Evolutionary conservation across 1,140 invertebrate genomes (phyloP), one percentile per base, ranked within the genome.

Genomic region (Drosophila willistoni): DNA sequence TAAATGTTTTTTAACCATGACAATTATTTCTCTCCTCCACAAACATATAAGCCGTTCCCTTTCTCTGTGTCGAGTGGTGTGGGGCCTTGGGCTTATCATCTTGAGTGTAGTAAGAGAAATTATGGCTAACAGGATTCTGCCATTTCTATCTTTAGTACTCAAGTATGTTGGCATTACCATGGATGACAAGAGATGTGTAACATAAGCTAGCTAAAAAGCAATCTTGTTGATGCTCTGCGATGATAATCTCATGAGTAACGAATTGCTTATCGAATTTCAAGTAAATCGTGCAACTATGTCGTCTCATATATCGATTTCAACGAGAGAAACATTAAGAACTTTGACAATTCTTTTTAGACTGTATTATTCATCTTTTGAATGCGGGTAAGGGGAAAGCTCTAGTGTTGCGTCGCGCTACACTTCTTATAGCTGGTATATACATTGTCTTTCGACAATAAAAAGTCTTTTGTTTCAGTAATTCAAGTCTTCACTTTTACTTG

Each of bases 1-100:
- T 76, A 72, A 86, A 86, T 83, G 72, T 79, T 87, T 83, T 83
- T 82, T 55, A 73, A 76, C 80, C 73, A 87, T 86, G 78, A 83
- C 84, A 86, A 86, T 86, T 87, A 86, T 89, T 86, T 51, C 44
- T 51, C 44, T 47, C 44, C 6, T 47, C 34, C 34, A 36, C 10
- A 36, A 9, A 36, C 34, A 36, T 19, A 47, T 47, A 47, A 47
- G 14, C 44, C 44, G 7, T 22, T 51, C 44, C 44, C 44, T 10
- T 12, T 4, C 44, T 51, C 79, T 82, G 61, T 74, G 55, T 79
- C 74, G 68, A 64, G 68, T 44, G 73, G 41, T 41, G 60, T 71
- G 72, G 44, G 36, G 33, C n/a, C 56, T 59, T 59, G 5, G 72
- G 75, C 72, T 78, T 75, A 77, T 73, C 60, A 73, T 68, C 68